phyloP scores from a whole-genome alignment of 2,113 vertebrate genomes.

The Odontesthes bonariensis region DNA sequence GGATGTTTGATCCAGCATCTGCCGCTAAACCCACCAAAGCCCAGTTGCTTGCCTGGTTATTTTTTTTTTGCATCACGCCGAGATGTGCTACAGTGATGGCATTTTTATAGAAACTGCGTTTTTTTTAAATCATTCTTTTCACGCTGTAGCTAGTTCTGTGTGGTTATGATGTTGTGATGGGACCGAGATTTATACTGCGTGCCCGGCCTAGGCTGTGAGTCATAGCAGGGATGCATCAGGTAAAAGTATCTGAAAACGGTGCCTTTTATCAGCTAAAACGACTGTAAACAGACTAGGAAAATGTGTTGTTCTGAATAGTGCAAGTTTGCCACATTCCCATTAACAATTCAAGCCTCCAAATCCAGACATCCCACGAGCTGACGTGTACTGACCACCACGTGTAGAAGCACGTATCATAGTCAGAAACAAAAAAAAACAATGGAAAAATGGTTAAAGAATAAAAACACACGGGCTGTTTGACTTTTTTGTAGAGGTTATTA shows the following conservation, averaged over 20 bases:
- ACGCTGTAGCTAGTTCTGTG: slow-evolving; percentile 48
- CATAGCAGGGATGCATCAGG: slow-evolving; percentile 55
- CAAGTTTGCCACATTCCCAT: neutral
- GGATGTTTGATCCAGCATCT: slow-evolving; percentile 46
- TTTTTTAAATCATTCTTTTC: neutral
- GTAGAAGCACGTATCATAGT: slow-evolving; percentile 27
- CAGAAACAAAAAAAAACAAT: slow-evolving; percentile 16
- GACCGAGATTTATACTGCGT: slow-evolving; percentile 54
- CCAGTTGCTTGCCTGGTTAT: slow-evolving; percentile 7
- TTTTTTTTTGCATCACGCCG: neutral
- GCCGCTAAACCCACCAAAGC: slow-evolving; percentile 3
- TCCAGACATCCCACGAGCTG: slow-evolving; percentile 20
- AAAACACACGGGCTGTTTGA: neutral
- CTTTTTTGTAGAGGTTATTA: neutral
- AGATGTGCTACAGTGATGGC: slow-evolving; percentile 6
- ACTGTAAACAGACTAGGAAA: neutral
- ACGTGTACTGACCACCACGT: slow-evolving; percentile 56
- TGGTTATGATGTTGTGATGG: slow-evolving; percentile 51
- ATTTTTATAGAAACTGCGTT: slow-evolving; percentile 24
- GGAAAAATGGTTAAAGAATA: neutral
- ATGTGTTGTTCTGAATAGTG: slow-evolving; percentile 19
- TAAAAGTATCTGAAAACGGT: slow-evolving; percentile 23
- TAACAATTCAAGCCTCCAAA: neutral
- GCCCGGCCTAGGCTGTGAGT: slow-evolving; percentile 64
- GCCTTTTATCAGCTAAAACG: neutral